Evolutionary conservation across 2,888 invertebrate species (phyloP).

Genomic region (Argyresthia goedartella): DNA sequence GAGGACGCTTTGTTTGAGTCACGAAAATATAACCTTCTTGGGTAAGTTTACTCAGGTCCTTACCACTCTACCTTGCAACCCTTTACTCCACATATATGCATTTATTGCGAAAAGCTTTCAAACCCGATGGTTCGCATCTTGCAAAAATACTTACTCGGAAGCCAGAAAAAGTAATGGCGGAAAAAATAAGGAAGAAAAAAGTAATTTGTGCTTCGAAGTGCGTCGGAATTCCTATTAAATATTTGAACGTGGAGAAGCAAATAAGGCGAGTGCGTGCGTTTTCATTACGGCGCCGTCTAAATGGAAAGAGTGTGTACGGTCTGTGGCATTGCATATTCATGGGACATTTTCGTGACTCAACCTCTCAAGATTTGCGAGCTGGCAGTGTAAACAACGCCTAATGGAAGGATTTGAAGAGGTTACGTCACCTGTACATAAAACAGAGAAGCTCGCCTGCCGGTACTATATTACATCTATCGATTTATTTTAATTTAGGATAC

Average conservation of each 20-base stretch:
- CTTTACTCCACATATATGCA: too few species aligned
- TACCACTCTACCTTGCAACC: not conserved
- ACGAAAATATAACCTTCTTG: too few species aligned
- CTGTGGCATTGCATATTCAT: slow-evolving; percentile 71
- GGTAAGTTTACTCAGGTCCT: not conserved
- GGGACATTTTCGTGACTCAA: slow-evolving; percentile 66
- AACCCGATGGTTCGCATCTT: not conserved
- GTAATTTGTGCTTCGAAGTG: slow-evolving; percentile 1
- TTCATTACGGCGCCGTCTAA: slow-evolving; percentile 59
- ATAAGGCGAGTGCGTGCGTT: slow-evolving; percentile 52
- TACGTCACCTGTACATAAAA: slow-evolving; percentile 2
- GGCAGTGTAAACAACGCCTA: slow-evolving; percentile 63
- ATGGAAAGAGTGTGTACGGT: slow-evolving; percentile 69
- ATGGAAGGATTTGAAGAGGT: slow-evolving; percentile 53
- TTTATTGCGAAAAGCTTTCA: not conserved
- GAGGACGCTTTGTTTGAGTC: too few species aligned
- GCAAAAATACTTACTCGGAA: not conserved
- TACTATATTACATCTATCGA: not conserved
- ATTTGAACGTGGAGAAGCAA: slow-evolving; percentile 49
- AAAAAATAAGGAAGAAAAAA: not conserved
- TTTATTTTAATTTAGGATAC: too few species aligned
- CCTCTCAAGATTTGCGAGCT: slow-evolving; percentile 65
- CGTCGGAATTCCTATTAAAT: slow-evolving; percentile 18
- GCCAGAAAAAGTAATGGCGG: not conserved
- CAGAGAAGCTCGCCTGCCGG: not conserved